phyloP scores from a whole-genome alignment of 2,888 invertebrate genomes.

The Andrena marginata region DNA sequence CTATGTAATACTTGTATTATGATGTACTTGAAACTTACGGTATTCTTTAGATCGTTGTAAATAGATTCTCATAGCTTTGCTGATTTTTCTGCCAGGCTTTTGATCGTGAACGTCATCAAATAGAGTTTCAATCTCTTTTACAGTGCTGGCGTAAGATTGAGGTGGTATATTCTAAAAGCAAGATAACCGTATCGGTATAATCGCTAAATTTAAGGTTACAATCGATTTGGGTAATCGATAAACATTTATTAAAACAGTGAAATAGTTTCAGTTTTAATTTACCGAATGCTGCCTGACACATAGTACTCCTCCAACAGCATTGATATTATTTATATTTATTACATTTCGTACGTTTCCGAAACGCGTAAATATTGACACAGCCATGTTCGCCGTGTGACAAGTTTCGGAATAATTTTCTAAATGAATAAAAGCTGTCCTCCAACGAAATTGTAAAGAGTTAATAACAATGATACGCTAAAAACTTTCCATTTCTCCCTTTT shows the following conservation, averaged over 20 bases:
- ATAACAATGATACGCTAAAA: not conserved
- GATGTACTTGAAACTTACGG: slow-evolving; percentile 83
- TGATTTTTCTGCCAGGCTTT: slow-evolving; percentile 87
- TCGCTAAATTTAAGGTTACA: slow-evolving; percentile 21
- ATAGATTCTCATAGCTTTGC: slow-evolving; percentile 96
- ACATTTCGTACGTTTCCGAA: slow-evolving; percentile 48
- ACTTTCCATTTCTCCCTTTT: not conserved
- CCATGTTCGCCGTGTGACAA: slow-evolving; percentile 47
- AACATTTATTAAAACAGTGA: not conserved
- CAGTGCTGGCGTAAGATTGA: not conserved
- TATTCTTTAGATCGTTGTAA: slow-evolving; percentile 93
- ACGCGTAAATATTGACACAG: slow-evolving; percentile 49
- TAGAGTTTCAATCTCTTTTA: not conserved
- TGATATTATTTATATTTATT: slow-evolving; percentile 44
- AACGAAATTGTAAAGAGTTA: not conserved
- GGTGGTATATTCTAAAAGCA: slow-evolving; percentile 40
- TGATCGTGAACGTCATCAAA: not conserved
- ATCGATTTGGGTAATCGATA: not conserved
- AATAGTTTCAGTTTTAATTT: slow-evolving; percentile 16
- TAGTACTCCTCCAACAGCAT: slow-evolving; percentile 12
- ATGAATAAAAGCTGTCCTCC: not conserved
- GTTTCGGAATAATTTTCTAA: not conserved
- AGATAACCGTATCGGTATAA: slow-evolving; percentile 1
- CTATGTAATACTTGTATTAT: not conserved
- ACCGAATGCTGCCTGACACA: slow-evolving; percentile 37